These are phyloP conservation scores for Sphecodes monilicornis DNA, from an alignment of 2,888 invertebrate genomes.

Conservation along the genomic window DNA sequence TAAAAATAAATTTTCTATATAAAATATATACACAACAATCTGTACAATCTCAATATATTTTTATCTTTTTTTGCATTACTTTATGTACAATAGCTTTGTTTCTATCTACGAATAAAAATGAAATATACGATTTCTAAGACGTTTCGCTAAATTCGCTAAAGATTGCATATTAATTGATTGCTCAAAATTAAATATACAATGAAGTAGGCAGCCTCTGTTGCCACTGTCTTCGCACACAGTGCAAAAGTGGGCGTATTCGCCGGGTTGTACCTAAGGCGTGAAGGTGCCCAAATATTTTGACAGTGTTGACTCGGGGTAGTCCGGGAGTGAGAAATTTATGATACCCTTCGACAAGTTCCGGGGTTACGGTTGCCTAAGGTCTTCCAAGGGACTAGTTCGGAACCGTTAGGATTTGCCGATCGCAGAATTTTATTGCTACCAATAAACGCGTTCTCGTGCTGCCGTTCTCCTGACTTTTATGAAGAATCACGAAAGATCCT, in stretches of 20 bases:
- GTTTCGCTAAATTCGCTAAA: no score
- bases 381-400: constrained; percentile 11
- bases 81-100: no score
- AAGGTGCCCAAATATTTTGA: constrained; percentile 58
- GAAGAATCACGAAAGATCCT: constrained; percentile 49
- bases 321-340: constrained; percentile 43
- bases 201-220: background rate
- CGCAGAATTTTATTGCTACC: constrained; percentile 71
- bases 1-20: no score
- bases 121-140: no score
- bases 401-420: constrained; percentile 65
- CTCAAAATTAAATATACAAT: background rate
- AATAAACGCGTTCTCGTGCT: constrained; percentile 64
- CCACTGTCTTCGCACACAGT: background rate
- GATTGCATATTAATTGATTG: background rate
- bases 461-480: constrained; percentile 53
- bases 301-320: constrained; percentile 28
- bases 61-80: no score
- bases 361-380: constrained; percentile 15
- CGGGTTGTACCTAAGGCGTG: background rate
- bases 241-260: background rate
- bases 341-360: constrained; percentile 14
- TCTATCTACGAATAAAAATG: no score
- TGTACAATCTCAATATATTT: no score
- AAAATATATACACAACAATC: no score